Evolutionary conservation across 2,797 vertebrate species (phyloP).

Genomic region (Tangara arthus): DNA sequence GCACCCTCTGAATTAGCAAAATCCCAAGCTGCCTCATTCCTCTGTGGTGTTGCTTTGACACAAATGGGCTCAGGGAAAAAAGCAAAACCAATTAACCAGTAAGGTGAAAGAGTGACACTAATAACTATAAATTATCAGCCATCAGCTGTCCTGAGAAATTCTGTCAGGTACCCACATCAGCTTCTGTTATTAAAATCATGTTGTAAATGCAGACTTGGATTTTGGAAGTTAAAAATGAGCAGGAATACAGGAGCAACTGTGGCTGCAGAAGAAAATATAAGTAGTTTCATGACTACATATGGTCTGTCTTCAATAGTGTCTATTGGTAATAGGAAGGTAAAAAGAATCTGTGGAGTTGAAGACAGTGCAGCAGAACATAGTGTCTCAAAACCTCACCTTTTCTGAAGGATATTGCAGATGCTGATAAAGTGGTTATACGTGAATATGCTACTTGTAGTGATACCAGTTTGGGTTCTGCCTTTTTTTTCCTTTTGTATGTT

Average conservation of each 20-base stretch:
- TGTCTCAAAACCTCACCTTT: not conserved
- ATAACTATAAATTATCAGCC: not conserved
- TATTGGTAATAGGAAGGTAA: not conserved
- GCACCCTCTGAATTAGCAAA: not conserved
- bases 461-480: not conserved
- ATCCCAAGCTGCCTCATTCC: not conserved
- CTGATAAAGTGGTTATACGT: not conserved
- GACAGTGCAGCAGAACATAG: not conserved
- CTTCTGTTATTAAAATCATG: not conserved
- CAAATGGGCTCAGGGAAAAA: not conserved
- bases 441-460: not conserved
- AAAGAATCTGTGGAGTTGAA: not conserved
- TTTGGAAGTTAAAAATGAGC: not conserved
- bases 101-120: not conserved
- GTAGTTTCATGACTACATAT: not conserved
- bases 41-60: not conserved
- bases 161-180: not conserved
- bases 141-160: not conserved
- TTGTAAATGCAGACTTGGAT: not conserved
- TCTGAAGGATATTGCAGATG: not conserved
- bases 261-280: not conserved
- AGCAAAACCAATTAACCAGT: not conserved
- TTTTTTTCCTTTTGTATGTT: not conserved
- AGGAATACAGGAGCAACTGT: not conserved
- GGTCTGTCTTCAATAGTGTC: not conserved